A percentile compares a stretch with the other conserved stretches of the same genome.
These are phyloP conservation scores for Diloba caeruleocephala DNA, from an alignment of 2,888 invertebrate species.

Conservation along the genomic window DNA sequence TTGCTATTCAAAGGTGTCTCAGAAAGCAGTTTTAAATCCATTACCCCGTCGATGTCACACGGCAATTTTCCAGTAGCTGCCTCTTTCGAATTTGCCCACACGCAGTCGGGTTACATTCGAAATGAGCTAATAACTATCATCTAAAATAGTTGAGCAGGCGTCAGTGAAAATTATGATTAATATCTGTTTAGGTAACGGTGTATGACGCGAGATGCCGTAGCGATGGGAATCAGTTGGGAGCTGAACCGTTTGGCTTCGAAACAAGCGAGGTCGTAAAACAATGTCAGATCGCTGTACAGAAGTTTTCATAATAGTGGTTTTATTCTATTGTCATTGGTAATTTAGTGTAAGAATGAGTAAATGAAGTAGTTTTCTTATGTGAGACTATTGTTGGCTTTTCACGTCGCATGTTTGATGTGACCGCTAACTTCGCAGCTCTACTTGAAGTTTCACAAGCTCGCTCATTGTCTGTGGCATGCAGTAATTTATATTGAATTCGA, in stretches of 20 bases:
- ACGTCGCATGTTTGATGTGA: not conserved
- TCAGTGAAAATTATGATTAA: constrained; percentile 89
- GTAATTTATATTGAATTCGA: constrained; percentile 67
- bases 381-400: constrained; percentile 16
- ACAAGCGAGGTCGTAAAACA: constrained; percentile 47
- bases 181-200: constrained; percentile 87
- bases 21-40: constrained; percentile 85
- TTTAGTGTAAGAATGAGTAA: constrained; percentile 18
- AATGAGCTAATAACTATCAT: constrained; percentile 87
- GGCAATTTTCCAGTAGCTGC: constrained; percentile 86
- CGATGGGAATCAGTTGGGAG: constrained; percentile 66
- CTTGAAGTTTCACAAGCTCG: constrained; percentile 48
- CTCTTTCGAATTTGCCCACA: constrained; percentile 77
- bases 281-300: constrained; percentile 42
- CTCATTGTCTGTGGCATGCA: constrained; percentile 54
- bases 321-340: constrained; percentile 24
- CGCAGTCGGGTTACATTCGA: constrained; percentile 78
- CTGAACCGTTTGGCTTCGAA: constrained; percentile 40
- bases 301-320: constrained; percentile 23
- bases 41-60: constrained; percentile 83
- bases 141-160: constrained; percentile 80
- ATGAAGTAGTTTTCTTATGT: constrained; percentile 26
- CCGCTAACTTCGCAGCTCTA: constrained; percentile 45
- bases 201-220: constrained; percentile 53
- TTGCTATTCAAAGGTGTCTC: constrained; percentile 80